Base-by-base conservation (phyloP, 2,113 vertebrate genomes). In the Thomomys bottae region DNA sequence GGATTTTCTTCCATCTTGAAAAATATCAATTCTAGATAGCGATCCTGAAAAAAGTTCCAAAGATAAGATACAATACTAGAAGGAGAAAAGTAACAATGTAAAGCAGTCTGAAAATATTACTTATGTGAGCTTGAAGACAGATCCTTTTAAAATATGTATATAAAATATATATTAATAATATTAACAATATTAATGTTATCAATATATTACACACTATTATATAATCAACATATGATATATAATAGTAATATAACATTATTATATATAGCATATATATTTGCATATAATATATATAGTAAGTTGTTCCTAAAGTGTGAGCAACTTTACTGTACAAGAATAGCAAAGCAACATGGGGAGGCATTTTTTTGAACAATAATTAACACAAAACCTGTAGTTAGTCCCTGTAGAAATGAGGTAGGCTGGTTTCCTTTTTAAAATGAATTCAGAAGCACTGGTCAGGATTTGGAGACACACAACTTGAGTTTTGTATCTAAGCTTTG, bases 21-120 rank as follows among this genome's bases (percentile, higher is more conserved):
- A 90, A 88, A 8, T 36, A 70, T 38, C 21, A 64, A 32, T 63
- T 81, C 59, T 91, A 61, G 66, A 42, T 36, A 63, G 34, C 54
- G 67, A 82, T 63, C n/a, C 45, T 85, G 36, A 76, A n/a, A 68
- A 82, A 78, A 88, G 28, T n/a, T 28, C n/a, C 40, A 79, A 80
- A 82, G 40, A 36, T 24, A 15, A 11, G 17, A 73, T 68, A 72
- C 32, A 11, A 32, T 45, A 75, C 6, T 49, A 81, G 81, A 88
- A 59, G 66, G 42, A 81, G 5, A 30, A 90, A 78, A 57, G 84
- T 68, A 34, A 49, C 8, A 45, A 17, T 45, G 9, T 42, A 64
- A 78, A 67, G 26, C 14, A 57, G 9, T 73, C 15, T 82, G 57
- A 54, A 76, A 84, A 70, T 75, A 61, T 9, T 5, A 57, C 2